These are phyloP conservation scores for Ormyrus rosae DNA, from an alignment of 2,888 invertebrate species.

Conservation along the genomic window DNA sequence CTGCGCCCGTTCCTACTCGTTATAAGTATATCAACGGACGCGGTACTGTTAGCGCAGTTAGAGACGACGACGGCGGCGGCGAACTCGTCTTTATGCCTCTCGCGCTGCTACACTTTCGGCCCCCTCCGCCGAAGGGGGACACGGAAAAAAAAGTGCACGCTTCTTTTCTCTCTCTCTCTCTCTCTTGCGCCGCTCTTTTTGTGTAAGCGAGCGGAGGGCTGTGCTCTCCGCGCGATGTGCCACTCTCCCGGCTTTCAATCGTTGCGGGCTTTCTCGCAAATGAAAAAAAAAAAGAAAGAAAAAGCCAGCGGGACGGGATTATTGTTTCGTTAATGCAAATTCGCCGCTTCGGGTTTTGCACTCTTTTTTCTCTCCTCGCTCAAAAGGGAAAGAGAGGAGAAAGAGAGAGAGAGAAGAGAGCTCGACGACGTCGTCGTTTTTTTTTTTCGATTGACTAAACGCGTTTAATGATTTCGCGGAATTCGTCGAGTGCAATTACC, in stretches of 20 bases:
- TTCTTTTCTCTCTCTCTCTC: not conserved
- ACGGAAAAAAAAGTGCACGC: constrained; percentile 36
- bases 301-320: not conserved
- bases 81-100: no score
- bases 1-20: constrained; percentile 33
- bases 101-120: no score
- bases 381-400: no score
- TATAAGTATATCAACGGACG: constrained; percentile 54
- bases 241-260: no score
- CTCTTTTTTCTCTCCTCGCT: no score
- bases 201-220: no score
- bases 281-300: constrained; percentile 9
- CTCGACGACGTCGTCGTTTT: no score
- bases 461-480: no score
- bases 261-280: constrained; percentile 42
- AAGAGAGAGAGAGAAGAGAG: no score
- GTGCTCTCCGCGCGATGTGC: not conserved
- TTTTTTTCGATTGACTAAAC: no score
- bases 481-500: no score
- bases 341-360: no score
- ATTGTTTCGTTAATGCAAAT: not conserved
- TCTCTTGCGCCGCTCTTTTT: not conserved
- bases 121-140: not conserved
- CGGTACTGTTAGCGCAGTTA: constrained; percentile 55
- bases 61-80: not conserved